phyloP scores from a whole-genome alignment of 2,888 invertebrate species.

The Gari tellinella region DNA sequence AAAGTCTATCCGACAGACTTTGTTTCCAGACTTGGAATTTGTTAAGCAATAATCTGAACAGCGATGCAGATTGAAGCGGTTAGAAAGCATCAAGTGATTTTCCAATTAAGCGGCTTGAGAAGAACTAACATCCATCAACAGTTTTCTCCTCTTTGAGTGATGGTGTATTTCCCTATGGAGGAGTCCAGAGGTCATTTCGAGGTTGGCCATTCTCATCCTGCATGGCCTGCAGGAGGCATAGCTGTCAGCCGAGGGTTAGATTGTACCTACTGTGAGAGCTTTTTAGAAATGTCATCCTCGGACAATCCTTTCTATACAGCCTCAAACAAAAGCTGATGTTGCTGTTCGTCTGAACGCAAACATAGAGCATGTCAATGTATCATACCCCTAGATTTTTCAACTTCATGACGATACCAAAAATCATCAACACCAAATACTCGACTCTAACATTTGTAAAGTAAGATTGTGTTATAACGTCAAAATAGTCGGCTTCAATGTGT shows the following conservation, averaged over 20 bases:
- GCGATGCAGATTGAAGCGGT: no score
- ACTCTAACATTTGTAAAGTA: slow-evolving; percentile 29
- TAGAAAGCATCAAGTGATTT: slow-evolving; percentile 18
- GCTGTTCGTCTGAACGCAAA: slow-evolving; percentile 23
- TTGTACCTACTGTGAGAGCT: slow-evolving; percentile 3
- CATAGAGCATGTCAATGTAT: no score
- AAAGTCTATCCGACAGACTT: slow-evolving; percentile 17
- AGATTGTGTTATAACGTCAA: slow-evolving; percentile 22
- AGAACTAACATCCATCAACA: slow-evolving; percentile 20
- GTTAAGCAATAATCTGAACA: no score
- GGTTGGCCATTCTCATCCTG: slow-evolving; percentile 10
- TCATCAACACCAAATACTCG: slow-evolving; percentile 13
- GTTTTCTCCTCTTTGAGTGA: slow-evolving; percentile 6
- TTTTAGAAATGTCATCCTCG: slow-evolving; percentile 12
- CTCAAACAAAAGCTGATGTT: slow-evolving; percentile 10
- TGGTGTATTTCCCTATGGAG: slow-evolving; percentile 22
- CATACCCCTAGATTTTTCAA: no score
- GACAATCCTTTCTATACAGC: slow-evolving; percentile 8
- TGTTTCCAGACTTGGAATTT: slow-evolving; percentile 24
- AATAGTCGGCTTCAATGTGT: slow-evolving; percentile 21
- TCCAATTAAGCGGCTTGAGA: slow-evolving; percentile 10
- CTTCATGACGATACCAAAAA: slow-evolving; percentile 17
- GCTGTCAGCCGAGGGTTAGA: slow-evolving; percentile 9
- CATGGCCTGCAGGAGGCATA: slow-evolving; percentile 21
- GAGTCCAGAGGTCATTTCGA: slow-evolving; percentile 21